phyloP scores from a whole-genome alignment of 2,113 vertebrate species.

The Leptosomus discolor region DNA sequence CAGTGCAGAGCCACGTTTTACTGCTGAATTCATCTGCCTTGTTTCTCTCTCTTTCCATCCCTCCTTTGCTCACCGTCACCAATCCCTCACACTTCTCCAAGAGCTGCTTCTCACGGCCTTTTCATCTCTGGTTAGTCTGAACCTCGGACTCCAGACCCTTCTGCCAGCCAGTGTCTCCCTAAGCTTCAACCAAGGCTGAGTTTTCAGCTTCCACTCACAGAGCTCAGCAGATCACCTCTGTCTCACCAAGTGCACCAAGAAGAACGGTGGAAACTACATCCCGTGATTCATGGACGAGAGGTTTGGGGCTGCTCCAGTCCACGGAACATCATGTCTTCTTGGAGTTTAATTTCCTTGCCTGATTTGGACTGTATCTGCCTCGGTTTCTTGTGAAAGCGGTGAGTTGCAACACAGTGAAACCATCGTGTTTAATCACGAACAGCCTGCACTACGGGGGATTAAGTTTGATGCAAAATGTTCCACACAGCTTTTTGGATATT shows the following conservation, averaged over 20 bases:
- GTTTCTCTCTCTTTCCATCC: not conserved
- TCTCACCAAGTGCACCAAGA: accelerated
- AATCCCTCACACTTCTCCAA: not conserved
- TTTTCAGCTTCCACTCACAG: not conserved
- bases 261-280: accelerated
- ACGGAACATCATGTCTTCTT: not conserved
- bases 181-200: not conserved
- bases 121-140: not conserved
- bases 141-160: not conserved
- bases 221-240: not conserved
- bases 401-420: not conserved
- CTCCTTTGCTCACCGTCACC: not conserved
- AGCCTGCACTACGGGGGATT: not conserved
- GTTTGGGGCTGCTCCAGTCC: not conserved
- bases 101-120: not conserved
- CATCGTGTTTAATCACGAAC: accelerated
- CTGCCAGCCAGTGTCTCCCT: not conserved
- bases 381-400: not conserved
- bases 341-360: not conserved
- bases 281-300: not conserved
- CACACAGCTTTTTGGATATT: not conserved
- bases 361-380: not conserved
- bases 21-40: not conserved
- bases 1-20: not conserved
- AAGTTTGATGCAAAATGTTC: not conserved